Base-by-base conservation (phyloP, 2,888 invertebrate genomes). In the Tineola bisselliella region DNA sequence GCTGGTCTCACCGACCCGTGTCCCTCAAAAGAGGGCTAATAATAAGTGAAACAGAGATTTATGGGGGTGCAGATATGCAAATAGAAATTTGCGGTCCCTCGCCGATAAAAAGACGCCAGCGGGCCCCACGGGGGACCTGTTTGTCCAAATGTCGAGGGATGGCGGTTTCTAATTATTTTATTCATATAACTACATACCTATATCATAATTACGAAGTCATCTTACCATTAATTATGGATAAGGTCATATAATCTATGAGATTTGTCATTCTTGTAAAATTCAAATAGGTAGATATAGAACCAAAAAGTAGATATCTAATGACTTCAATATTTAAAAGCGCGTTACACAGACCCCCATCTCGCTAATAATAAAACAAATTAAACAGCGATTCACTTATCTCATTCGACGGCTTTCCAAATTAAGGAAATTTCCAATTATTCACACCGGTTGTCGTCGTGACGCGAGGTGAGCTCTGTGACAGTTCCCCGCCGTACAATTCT, bases 31-130 rank as follows among this genome's bases (percentile, higher is more conserved):
- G 74, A 71, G 76, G 73, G 77, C 84, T 38, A 38, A 38, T 83
- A 87, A 87, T 86, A 86, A 86, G 84, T 84, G 84, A 84, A 86
- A 82, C 84, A 76, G 81, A 84, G 87, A 87, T 87, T 87, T 87
- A 87, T 84, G 83, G 82, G 77, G 74, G 75, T 75, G 74, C 78
- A 84, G 86, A 87, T 87, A 87, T 87, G 86, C 86, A 87, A 87
- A 87, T 87, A 86, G 81, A 84, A 84, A 81, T 83, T 81, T 82
- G 81, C 81, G 81, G 81, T 81, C 84, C 84, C 84, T 75, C 72
- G 75, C 75, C 77, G 83, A 82, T 83, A 84, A 86, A 87, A 86
- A 86, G 86, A 84, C 84, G 78, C 71, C 71, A 61, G 59, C 68
- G 70, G 69, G 76, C 76, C 68, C 63, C 74, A 72, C 72, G 74